Evolutionary conservation across 2,797 vertebrate species (phyloP).

Genomic region (Acomys russatus): DNA sequence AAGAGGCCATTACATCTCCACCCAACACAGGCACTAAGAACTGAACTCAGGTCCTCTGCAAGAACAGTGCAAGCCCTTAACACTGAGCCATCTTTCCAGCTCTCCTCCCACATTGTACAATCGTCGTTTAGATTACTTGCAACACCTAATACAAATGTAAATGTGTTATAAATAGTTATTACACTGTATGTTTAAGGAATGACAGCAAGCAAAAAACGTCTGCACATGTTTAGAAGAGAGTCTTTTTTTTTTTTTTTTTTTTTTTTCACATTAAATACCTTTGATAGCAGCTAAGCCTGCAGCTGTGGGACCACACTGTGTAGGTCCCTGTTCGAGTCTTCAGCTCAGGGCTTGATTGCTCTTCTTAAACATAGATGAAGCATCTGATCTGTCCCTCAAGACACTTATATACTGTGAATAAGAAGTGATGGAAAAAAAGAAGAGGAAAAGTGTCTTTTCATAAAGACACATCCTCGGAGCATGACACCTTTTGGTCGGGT

Average conservation of each 20-base stretch:
- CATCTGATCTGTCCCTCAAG: slow-evolving; percentile 37
- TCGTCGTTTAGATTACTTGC: not conserved
- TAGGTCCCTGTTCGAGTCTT: not conserved
- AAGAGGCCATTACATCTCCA: not conserved
- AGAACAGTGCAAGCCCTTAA: not conserved
- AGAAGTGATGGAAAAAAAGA: not conserved
- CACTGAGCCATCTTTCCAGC: not conserved
- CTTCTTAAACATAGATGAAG: slow-evolving; percentile 38
- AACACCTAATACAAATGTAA: not conserved
- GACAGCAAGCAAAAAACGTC: not conserved
- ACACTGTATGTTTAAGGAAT: not conserved
- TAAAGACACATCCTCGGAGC: not conserved
- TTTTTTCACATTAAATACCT: not conserved
- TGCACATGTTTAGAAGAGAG: not conserved
- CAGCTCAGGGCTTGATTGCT: slow-evolving; percentile 43
- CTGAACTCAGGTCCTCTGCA: not conserved
- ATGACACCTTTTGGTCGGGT: not conserved
- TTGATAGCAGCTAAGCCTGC: not conserved
- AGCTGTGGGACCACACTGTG: not conserved
- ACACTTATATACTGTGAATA: not conserved
- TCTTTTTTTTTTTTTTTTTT: too few relatives aligned
- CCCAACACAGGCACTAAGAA: not conserved
- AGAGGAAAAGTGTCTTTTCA: not conserved
- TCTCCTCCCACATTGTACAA: not conserved
- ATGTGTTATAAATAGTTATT: not conserved